Base-by-base conservation (phyloP, 2,888 invertebrate genomes). In the Chrysolina oricalcia region DNA sequence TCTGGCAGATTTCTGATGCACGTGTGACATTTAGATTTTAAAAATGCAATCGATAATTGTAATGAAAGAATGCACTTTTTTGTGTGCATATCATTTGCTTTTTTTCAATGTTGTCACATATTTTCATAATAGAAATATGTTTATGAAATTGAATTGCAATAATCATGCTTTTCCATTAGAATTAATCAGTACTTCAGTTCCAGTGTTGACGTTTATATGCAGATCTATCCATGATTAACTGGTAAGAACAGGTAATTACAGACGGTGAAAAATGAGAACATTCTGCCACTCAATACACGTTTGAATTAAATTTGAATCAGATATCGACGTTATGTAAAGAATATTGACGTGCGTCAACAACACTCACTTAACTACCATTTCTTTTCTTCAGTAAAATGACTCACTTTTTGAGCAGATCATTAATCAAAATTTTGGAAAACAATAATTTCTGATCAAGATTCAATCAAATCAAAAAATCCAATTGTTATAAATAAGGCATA, bases 11-110 rank as follows among this genome's bases (percentile, higher is more conserved):
- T 73, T 72, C 75, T 70, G 68, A 83, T 83, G 81, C 85, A 85
- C 85, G 85, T 85, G 85, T 83, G 85, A 85, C 85, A 85, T 85
- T 85, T 85, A 81, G 78, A 73, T 72, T 73, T 76, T 73, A 81
- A 81, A 80, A 81, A 81, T 79, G 65, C 68, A 71, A 72, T 64
- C 69, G 68, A 71, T 76, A 72, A 77, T 70, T 76, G 67, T 59
- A 41, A 41, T 65, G 67, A 64, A 75, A 73, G 77, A 74, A 77
- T 77, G 75, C 67, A 64, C 43, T 72, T 74, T 78, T 78, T 74
- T 73, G 40, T 53, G 48, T 65, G 70, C 53, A 67, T 50, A 65
- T 73, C 67, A 48, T 50, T 59, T 73, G 59, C 27, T 62, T 75
- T 74, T 78, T 78, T 69, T 62, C 64, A 77, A 71, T 68, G 67